A percentile compares a stretch with the other conserved stretches of the same genome.
Evolutionary conservation across 2,113 vertebrate genomes (phyloP).

Genomic region (Brachypteracias leptosomus): DNA sequence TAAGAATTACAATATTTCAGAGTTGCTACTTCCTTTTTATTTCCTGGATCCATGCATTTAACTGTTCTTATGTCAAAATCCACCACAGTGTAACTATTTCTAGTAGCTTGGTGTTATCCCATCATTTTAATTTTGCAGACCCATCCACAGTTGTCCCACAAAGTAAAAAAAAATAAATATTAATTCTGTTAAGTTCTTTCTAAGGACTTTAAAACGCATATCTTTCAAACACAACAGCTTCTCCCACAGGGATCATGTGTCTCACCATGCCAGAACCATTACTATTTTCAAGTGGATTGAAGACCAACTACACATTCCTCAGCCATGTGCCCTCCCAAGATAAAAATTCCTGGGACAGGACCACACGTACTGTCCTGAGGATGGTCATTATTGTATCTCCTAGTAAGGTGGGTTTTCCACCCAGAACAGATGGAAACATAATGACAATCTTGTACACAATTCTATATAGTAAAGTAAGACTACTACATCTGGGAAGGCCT

Average conservation of each 20-base stretch:
- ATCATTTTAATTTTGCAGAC: background rate
- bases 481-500: background rate
- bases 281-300: background rate
- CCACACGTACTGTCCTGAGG: rapidly evolving
- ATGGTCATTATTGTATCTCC: background rate
- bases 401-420: background rate
- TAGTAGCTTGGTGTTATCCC: background rate
- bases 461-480: background rate
- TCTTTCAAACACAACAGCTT: background rate
- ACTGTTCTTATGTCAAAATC: background rate
- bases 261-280: background rate
- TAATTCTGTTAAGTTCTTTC: background rate
- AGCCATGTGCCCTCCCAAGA: rapidly evolving
- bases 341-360: background rate
- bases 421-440: background rate
- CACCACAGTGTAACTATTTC: background rate
- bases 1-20: conserved; percentile 23
- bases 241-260: background rate
- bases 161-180: background rate
- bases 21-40: background rate
- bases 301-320: background rate
- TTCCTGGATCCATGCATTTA: background rate
- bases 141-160: background rate
- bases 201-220: background rate
- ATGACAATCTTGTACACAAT: rapidly evolving